Evolutionary conservation across 1,140 invertebrate genomes (phyloP), one percentile per base, ranked within the genome.

Genomic region (Druon quercuslanigerum): DNA sequence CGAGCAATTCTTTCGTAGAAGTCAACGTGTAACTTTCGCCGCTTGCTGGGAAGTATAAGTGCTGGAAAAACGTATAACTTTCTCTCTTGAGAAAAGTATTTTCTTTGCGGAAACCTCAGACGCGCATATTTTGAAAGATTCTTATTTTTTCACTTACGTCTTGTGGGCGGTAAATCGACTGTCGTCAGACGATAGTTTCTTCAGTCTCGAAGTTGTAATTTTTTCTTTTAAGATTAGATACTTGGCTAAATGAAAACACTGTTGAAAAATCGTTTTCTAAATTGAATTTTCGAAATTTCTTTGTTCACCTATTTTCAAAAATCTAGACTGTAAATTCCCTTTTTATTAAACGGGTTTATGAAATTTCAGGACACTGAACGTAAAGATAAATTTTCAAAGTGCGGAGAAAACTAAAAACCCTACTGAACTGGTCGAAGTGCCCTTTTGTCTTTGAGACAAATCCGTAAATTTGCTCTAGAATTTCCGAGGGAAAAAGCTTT

Each of bases 11-110:
- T 16, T 56, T 52, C 56, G 71, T 51, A 17, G 73, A 71, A 72
- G 70, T 83, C 72, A 70, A 78, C 79, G 79, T 82, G 79, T 80
- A 82, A 84, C 79, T 82, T 82, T 84, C 78, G 78, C 77, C 74
- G 72, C 56, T 19, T 16, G 1, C 33, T 57, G 66, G 40, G 25
- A 66, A 17, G 13, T 56, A 72, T 54, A 75, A 66, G 77, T 73
- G 51, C 19, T 16, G 72, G 60, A 71, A 77, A 52, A 74, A 77
- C 66, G 81, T 74, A 79, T 75, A 83, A 83, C 83, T 83, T 85
- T 81, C 71, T 74, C 82, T 82, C 80, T 84, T 84, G 56, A 46
- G 75, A 73, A 77, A 80, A 84, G 81, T 84, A 54, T 70, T 80
- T 40, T 80, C 77, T 83, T 80, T 71, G 74, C 74, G 74, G 74